A percentile compares a stretch with the other conserved stretches of the same genome.
phyloP scores from a whole-genome alignment of 2,113 vertebrate genomes.

The Sphyrna mokarran region DNA sequence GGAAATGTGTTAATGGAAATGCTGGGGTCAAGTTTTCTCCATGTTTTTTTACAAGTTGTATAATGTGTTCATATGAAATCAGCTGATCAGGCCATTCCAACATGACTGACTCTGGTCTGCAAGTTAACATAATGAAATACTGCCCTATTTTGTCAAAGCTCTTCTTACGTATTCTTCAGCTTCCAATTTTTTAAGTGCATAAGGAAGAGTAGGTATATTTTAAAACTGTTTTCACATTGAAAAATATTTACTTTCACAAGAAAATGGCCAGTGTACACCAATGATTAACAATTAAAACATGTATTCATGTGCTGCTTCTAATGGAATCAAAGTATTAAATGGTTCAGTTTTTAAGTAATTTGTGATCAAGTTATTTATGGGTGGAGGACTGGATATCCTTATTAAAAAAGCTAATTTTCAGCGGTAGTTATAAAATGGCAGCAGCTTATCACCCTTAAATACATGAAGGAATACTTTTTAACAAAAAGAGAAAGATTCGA shows the following conservation, averaged over 20 bases:
- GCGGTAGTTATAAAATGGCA: not conserved
- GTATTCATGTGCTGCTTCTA: not conserved
- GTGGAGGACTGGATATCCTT: not conserved
- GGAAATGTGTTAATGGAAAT: not conserved
- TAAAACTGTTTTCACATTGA: not conserved
- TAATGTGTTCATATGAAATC: not conserved
- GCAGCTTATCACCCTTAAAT: not conserved
- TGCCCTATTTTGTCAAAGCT: not conserved
- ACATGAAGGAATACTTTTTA: not conserved
- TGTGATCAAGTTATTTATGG: not conserved
- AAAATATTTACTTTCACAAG: not conserved
- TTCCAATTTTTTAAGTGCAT: not conserved
- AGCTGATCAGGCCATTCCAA: not conserved
- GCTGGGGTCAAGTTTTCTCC: not conserved
- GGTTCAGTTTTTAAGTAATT: not conserved
- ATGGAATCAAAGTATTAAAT: not conserved
- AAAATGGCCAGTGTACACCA: not conserved
- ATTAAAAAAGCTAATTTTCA: not conserved
- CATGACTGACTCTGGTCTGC: not conserved
- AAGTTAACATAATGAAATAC: not conserved
- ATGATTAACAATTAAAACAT: not conserved
- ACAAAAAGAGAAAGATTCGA: not conserved
- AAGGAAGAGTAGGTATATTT: not conserved
- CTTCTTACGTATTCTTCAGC: not conserved
- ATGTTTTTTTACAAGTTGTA: not conserved